phyloP scores from a whole-genome alignment of 2,113 vertebrate genomes.

The Terrapene triunguis region DNA sequence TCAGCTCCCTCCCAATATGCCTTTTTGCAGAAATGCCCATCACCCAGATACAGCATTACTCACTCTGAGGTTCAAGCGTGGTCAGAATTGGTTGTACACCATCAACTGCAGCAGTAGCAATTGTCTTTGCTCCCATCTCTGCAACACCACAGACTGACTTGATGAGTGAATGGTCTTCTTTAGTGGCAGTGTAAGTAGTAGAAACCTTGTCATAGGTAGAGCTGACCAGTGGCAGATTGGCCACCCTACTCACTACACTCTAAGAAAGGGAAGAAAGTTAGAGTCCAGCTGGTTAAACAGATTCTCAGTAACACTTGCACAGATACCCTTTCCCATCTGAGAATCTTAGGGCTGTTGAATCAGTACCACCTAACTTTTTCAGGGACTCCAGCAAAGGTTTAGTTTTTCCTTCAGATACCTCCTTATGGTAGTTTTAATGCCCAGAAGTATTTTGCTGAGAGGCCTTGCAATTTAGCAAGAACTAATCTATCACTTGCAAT shows the following conservation, averaged over 20 bases:
- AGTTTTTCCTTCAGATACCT: background rate
- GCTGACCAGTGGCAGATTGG: conserved; percentile 81
- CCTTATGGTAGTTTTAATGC: background rate
- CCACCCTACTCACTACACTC: conserved; percentile 79
- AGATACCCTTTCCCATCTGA: too few relatives aligned
- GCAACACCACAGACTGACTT: conserved; percentile 85
- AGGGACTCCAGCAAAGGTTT: background rate
- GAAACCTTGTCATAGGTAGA: conserved; percentile 79
- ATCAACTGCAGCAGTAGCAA: conserved; percentile 61
- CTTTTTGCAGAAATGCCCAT: background rate
- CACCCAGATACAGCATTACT: conserved; percentile 34
- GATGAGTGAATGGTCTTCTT: conserved; percentile 85
- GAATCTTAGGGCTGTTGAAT: background rate
- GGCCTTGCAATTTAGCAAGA: background rate
- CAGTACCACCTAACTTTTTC: background rate
- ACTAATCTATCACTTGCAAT: background rate
- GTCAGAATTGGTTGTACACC: conserved; percentile 87
- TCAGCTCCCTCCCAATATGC: background rate
- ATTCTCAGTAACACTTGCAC: background rate
- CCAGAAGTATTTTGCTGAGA: background rate
- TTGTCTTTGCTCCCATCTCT: conserved; percentile 65
- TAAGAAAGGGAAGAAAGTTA: background rate
- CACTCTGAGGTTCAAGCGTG: conserved; percentile 88
- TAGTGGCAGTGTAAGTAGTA: conserved; percentile 82
- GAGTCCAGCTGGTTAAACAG: background rate